Conservation (phyloP, 2,888 invertebrate genomes). For the Tuberolachnus salignus region DNA sequence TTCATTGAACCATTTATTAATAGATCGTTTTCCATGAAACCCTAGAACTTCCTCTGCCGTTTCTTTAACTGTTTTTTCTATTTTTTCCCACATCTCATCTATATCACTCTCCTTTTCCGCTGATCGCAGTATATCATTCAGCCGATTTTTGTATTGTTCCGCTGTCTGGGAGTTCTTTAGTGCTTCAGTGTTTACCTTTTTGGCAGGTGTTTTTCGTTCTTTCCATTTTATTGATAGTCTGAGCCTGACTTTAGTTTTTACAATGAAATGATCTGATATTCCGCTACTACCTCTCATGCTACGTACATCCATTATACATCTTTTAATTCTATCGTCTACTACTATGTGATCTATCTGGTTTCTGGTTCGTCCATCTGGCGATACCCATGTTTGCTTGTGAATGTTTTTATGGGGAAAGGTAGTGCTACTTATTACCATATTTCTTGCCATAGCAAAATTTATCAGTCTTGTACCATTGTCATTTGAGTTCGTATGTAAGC, state of each 20-base stretch:
- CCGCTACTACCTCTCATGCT: slow-evolving; percentile 19
- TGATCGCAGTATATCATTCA: neutral
- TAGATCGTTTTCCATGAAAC: neutral
- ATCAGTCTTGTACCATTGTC: slow-evolving; percentile 15
- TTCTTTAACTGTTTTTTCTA: neutral
- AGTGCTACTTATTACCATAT: slow-evolving; percentile 18
- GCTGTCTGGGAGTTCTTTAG: neutral
- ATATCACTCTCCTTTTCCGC: neutral
- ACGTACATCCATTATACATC: slow-evolving; percentile 16
- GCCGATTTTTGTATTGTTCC: slow-evolving; percentile 4
- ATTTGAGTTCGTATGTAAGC: slow-evolving; percentile 25
- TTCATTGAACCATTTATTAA: slow-evolving; percentile 1
- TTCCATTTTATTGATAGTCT: slow-evolving; percentile 12
- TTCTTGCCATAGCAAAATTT: slow-evolving; percentile 21
- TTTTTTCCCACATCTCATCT: slow-evolving; percentile 6
- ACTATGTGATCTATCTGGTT: neutral
- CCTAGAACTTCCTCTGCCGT: slow-evolving; percentile 6
- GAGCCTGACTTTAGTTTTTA: slow-evolving; percentile 10
- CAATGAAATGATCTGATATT: slow-evolving; percentile 22
- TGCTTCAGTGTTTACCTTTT: slow-evolving; percentile 1
- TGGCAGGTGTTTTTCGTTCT: slow-evolving; percentile 4
- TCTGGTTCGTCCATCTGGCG: neutral
- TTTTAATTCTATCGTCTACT: neutral
- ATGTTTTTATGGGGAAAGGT: slow-evolving; percentile 15
- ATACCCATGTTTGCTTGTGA: slow-evolving; percentile 20